Evolutionary conservation across 1,140 invertebrate species (phyloP).

Genomic region (Heliothis virescens): DNA sequence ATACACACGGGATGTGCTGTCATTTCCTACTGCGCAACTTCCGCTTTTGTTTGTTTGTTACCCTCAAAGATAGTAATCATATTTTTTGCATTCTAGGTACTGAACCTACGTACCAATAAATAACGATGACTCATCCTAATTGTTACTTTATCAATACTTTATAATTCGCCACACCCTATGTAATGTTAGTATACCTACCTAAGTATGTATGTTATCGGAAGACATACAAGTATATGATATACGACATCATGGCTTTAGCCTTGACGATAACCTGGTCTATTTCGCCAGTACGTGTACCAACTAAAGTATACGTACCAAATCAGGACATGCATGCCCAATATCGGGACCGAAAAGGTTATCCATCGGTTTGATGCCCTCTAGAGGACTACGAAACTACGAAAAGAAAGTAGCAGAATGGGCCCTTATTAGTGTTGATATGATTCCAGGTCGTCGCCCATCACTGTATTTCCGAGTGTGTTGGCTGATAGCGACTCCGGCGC

Average conservation of each 20-base stretch:
- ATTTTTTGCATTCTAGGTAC: constrained; percentile 4
- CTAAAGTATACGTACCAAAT: no score
- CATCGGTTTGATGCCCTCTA: no score
- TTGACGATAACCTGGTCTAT: background rate
- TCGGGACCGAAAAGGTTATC: no score
- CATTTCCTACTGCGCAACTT: constrained; percentile 26
- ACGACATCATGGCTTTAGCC: background rate
- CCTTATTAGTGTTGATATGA: background rate
- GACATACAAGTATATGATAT: background rate
- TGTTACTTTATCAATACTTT: constrained; percentile 15
- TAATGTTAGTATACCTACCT: background rate
- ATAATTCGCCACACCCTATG: constrained; percentile 3
- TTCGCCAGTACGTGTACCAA: background rate
- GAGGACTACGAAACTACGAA: no score
- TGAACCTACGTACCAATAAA: background rate
- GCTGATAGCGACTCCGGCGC: constrained; percentile 92
- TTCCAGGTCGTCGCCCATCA: constrained; percentile 88
- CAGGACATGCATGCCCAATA: no score
- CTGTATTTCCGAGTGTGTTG: constrained; percentile 95
- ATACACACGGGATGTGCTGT: constrained; percentile 35
- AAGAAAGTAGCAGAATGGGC: no score
- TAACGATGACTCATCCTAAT: constrained; percentile 1
- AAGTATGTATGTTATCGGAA: constrained; percentile 8
- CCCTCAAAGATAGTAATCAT: constrained; percentile 13
- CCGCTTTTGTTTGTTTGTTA: constrained; percentile 28